Evolutionary conservation across 2,888 invertebrate genomes (phyloP), one percentile per base, ranked within the genome.

Genomic region (Melanotus villosus): DNA sequence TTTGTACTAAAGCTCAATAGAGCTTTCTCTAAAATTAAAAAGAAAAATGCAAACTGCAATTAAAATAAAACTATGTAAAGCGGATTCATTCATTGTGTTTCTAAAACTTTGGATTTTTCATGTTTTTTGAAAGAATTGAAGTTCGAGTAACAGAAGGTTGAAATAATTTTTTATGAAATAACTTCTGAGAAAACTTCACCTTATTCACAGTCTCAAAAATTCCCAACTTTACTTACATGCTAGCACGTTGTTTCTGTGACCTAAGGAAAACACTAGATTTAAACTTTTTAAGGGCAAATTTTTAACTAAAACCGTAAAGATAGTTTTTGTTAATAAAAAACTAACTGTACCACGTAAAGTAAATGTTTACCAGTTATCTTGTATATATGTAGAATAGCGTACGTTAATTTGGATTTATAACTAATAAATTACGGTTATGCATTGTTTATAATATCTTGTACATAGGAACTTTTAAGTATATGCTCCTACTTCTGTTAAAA

Each of bases 381-480:
- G 62, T 62, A 62, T 52, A 62, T 62, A 62, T 23, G 21, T 52
- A 62, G 62, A 26, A 21, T 62, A 52, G 50, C 14, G 7, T 36
- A 60, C 32, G 14, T 26, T 47, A 60, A n/a, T 47, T 47, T 47
- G 19, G 19, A 47, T 47, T 47, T 26, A 47, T 47, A 23, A 38
- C 10, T 5, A n/a, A 47, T 12, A 23, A 23, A 47, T 47, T 47
- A 47, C 23, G 47, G 21, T 47, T 62, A 50, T 52, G 36, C 14
- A 50, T 23, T 50, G 50, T 52, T 52, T 52, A 32, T 62, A 12
- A 62, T 14, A 62, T 50, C 34, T 6, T 62, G 62, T 62, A 62
- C 18, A 62, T 62, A 62, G 52, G 9, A 36, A 38, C n/a, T 30
- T 52, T 62, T 62, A 62, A 62, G 38, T 62, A 50, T 62, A 62